These are phyloP conservation scores for Drosophila lacertosa DNA, from an alignment of 1,140 invertebrate genomes.

Conservation along the genomic window DNA sequence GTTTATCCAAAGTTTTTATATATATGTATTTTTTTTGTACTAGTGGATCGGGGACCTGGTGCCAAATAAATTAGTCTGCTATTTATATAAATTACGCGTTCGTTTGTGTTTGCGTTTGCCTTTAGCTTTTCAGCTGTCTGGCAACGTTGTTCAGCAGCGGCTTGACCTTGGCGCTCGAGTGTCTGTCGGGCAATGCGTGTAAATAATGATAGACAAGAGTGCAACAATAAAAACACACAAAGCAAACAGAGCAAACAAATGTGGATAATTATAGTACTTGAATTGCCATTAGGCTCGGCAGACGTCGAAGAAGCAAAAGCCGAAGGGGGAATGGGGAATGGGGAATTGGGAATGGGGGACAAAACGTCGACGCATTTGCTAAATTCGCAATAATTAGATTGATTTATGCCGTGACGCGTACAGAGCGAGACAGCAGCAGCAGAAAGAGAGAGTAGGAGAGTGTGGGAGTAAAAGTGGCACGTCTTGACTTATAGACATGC, in stretches of 20 bases:
- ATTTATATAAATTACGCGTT: constrained; percentile 71
- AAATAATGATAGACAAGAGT: constrained; percentile 56
- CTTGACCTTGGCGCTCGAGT: constrained; percentile 18
- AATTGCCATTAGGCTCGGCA: constrained; percentile 59
- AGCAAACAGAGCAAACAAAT: constrained; percentile 47
- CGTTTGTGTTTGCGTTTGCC: not conserved
- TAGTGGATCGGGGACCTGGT: constrained; percentile 38
- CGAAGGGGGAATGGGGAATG: too few relatives aligned
- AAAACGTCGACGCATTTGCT: constrained; percentile 54
- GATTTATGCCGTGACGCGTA: constrained; percentile 67
- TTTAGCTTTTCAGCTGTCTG: constrained; percentile 5
- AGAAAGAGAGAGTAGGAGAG: not conserved
- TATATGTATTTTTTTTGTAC: too few relatives aligned
- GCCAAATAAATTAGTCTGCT: constrained; percentile 61
- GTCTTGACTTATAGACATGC: constrained; percentile 68
- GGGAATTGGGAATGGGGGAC: constrained; percentile 1
- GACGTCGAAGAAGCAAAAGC: constrained; percentile 5
- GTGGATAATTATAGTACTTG: constrained; percentile 70
- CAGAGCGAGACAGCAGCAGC: not conserved
- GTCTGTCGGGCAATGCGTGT: constrained; percentile 51
- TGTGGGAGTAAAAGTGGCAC: constrained; percentile 16
- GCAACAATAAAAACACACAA: constrained; percentile 40
- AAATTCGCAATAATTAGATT: constrained; percentile 80
- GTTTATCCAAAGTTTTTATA: not conserved
- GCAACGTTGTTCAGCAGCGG: constrained; percentile 2